Evolutionary conservation across 2,797 vertebrate species (phyloP), one percentile per base, ranked within the genome.

Genomic region (Silurus aristotelis): DNA sequence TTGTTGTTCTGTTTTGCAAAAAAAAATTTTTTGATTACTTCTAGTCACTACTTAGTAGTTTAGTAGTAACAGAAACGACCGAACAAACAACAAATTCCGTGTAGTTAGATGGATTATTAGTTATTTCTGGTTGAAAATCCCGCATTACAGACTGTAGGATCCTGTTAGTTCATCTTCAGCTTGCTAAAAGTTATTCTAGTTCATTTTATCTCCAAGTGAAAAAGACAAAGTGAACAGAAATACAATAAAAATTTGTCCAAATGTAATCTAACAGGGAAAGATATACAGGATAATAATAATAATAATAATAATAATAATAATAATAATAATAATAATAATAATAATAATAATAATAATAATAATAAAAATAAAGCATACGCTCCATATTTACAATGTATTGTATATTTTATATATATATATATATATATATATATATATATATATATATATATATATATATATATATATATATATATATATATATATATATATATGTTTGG

Each of bases 271-370:
- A 25, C 20, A 58, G 14, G 73, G 3, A 1, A 31, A 38, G 27
- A 60, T 43, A 38, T 25, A 17, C 3, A 78, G 6, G 3, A 3
- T 38, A 22, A 20, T 60, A 58, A 20, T 22, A 13, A n/a, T n/a
- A 55, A 13, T 52, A 25, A 5, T 22, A 48, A 9, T 38, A 43
- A 19, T 17, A 70, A 19, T 17, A 19, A 19, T 20, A 72, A 12
- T 22, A 72, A 46, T 22, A 19, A 19, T 31, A 31, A 38, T 9
- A 31, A 27, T 27, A 66, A n/a, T 66, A 66, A 66, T 66, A 13
- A 13, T 66, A 27, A 66, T 73, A 52, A 72, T 72, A 52, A 72
- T 72, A n/a, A 48, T 72, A 48, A 72, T 72, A 76, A 56, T 75
- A 52, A 75, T 56, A 56, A 76, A 56, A 9, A 76, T 61, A 19